Base-by-base conservation (phyloP, 2,888 invertebrate genomes). In the Sinohyriopsis cumingii region DNA sequence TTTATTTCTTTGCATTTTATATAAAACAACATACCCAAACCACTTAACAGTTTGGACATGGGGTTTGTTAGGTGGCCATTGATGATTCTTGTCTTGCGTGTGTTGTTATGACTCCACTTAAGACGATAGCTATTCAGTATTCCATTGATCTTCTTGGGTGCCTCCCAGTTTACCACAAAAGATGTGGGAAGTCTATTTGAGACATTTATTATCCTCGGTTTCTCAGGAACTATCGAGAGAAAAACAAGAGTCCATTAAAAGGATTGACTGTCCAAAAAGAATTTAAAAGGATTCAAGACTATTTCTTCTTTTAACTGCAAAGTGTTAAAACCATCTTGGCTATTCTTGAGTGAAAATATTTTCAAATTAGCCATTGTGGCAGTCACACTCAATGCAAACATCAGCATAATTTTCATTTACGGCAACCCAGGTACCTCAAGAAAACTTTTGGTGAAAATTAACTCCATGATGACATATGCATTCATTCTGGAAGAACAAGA, bases 131-230 rank as follows among this genome's bases (percentile, higher is more conserved):
- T 73, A 59, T 74, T 77, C 25, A 87, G 67, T 6, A 72, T 69
- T 3, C 87, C 87, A 68, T 85, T 85, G 19, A 81, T 62, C 3
- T 72, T 68, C 22, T 73, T 72, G 0, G 87, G 86, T 12, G 84
- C 85, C 74, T 83, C 81, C 87, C 87, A 87, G 76, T 83, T 77
- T 5, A 87, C 84, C 18, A 68, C 67, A 59, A 87, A 84, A 9
- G 85, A 84, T 6, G 75, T 80, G 5, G 84, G 94, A 88, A 94
- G 94, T 71, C 93, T 93, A 73, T 95, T 93, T 72, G 94, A 94
- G 76, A 95, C 94, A 90, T 93, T 93, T 82, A 94, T 92, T 56
- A 95, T 95, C 87, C 93, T 92, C 69, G 97, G 97, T 88, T 95
- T 93, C 84, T 93, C 93, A 82, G 95, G 94, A 87, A 93, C 95